Evolutionary conservation across 2,797 vertebrate genomes (phyloP), one percentile per base, ranked within the genome.

Genomic region (Syngnathus acus): DNA sequence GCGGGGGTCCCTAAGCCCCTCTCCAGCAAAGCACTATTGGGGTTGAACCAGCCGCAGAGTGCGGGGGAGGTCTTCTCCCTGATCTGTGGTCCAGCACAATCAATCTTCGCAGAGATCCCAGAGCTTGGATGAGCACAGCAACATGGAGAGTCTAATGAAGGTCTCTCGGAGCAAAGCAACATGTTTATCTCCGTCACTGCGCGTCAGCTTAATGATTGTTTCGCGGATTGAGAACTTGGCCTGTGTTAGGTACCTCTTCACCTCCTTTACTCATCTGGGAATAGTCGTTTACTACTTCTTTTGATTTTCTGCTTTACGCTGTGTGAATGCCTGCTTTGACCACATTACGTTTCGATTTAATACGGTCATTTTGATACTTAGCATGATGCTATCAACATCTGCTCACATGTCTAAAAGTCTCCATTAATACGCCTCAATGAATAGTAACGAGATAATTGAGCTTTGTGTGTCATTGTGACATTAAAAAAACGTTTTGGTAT

Each of bases 91-190:
- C 76, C 65, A 70, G 79, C 72, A 72, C 82, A 67, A 87, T 89
- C 83, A 85, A 88, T 88, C 86, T 82, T 86, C 0, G 40, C 16
- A 60, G 61, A 67, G 72, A 82, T 85, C 81, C 79, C 80, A 72
- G 77, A 66, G 82, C 77, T 82, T 85, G 80, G 65, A 58, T 75
- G 76, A 83, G 81, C 72, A 80, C 60, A 9, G 72, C 78, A 78
- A 70, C 81, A 85, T 62, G 26, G 55, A 5, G 66, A 65, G 66
- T 64, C 81, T 84, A 84, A 87, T 86, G 78, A 84, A 84, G 82
- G 81, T 79, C 79, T 84, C 81, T 79, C 59, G 66, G 65, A 14
- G 72, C 77, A 81, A 72, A 65, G 77, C 53, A 77, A 81, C 79
- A 78, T 79, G 80, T 86, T 86, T 84, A 78, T 86, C 76, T 74